A percentile compares a stretch with the other conserved stretches of the same genome.
These are phyloP conservation scores for Stramonita haemastoma DNA, from an alignment of 2,888 invertebrate genomes.

Conservation along the genomic window DNA sequence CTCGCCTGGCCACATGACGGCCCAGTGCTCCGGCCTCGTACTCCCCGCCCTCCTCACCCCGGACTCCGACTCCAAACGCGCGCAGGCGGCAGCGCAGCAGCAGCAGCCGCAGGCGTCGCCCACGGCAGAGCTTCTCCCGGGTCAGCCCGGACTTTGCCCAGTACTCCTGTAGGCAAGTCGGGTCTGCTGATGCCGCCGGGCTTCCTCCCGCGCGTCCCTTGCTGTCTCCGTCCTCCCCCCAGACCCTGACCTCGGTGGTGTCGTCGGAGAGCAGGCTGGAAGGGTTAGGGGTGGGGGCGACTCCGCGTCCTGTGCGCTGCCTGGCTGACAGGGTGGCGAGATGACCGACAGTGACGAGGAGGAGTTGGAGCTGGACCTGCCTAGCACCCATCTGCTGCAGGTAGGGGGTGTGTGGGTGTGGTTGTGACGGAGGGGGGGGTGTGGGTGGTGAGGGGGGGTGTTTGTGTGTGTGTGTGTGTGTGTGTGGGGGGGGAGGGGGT, in stretches of 20 bases:
- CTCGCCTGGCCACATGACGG: slow-evolving; percentile 47
- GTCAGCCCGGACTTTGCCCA: neutral
- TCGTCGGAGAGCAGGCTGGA: neutral
- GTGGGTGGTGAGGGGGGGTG: no score
- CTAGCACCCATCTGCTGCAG: slow-evolving; percentile 32
- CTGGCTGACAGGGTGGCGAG: neutral
- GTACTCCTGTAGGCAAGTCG: neutral
- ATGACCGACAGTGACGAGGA: slow-evolving; percentile 21
- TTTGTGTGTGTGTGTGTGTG: neutral
- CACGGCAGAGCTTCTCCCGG: neutral
- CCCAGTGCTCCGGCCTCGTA: slow-evolving; percentile 46
- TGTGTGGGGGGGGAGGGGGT: no score
- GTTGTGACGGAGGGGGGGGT: no score
- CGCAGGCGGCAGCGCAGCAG: neutral
- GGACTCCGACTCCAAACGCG: neutral
- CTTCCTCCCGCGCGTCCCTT: neutral
- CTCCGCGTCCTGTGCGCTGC: neutral
- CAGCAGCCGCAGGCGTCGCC: no score
- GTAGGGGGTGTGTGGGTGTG: neutral
- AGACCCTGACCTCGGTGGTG: neutral
- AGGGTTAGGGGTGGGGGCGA: neutral
- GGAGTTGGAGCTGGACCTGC: slow-evolving; percentile 36
- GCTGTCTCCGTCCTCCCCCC: neutral
- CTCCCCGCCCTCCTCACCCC: slow-evolving; percentile 19
- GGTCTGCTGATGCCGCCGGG: neutral